These are phyloP conservation scores for Hippolais icterina DNA, from an alignment of 2,113 vertebrate species.

Conservation along the genomic window DNA sequence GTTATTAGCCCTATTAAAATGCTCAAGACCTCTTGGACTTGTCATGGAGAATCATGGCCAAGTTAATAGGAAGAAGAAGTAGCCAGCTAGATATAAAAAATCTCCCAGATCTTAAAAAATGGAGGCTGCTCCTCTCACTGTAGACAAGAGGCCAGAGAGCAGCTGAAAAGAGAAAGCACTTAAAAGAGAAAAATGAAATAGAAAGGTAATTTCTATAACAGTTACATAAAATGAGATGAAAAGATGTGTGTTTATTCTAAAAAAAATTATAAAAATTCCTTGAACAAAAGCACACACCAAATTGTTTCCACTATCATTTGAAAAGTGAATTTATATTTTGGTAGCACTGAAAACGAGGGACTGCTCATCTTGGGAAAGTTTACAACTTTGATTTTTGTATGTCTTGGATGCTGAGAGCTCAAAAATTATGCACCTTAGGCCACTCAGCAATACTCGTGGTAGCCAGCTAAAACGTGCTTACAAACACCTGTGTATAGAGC, in stretches of 20 bases:
- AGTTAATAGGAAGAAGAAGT: not conserved
- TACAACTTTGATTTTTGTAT: not conserved
- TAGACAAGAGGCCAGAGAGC: not conserved
- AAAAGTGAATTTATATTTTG: not conserved
- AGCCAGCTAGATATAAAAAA: not conserved
- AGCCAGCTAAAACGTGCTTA: not conserved
- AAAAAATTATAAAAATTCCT: not conserved
- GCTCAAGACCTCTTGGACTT: not conserved
- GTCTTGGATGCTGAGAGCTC: not conserved
- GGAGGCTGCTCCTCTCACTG: not conserved
- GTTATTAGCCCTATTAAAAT: not conserved
- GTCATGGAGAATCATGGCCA: not conserved
- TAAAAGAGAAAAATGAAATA: not conserved
- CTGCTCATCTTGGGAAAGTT: not conserved
- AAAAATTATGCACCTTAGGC: not conserved
- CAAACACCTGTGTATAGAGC: not conserved
- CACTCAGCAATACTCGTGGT: not conserved
- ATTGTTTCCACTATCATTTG: not conserved
- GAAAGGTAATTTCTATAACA: not conserved
- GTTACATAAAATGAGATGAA: not conserved
- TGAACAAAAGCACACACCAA: not conserved
- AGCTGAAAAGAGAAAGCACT: not conserved
- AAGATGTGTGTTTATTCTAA: not conserved
- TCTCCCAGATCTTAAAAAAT: fast-evolving
- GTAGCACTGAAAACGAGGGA: not conserved